phyloP scores from a whole-genome alignment of 2,888 invertebrate species.

The Eurytoma californica region DNA sequence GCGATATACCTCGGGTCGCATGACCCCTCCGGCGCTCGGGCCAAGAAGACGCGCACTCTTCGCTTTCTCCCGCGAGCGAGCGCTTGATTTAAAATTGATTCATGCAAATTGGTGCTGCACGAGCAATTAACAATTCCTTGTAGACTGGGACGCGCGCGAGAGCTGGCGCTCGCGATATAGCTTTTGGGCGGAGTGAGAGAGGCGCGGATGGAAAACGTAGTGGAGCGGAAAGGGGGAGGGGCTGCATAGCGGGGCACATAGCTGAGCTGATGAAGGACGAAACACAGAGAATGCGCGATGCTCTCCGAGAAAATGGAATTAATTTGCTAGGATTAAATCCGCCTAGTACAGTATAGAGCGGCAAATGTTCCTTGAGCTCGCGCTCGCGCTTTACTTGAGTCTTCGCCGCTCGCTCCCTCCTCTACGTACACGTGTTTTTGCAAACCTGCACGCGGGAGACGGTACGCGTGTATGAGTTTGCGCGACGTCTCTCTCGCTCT shows the following conservation, averaged over 20 bases:
- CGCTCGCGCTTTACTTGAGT: constrained; percentile 60
- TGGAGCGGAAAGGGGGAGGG: constrained; percentile 36
- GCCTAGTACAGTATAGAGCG: constrained; percentile 66
- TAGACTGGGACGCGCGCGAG: constrained; percentile 64
- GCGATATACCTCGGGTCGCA: background rate
- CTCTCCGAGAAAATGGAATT: constrained; percentile 71
- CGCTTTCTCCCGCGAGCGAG: constrained; percentile 25
- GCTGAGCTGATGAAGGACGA: constrained; percentile 74
- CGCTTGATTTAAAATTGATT: constrained; percentile 74
- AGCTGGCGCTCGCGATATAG: constrained; percentile 61
- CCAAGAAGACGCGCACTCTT: constrained; percentile 33
- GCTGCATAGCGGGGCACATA: constrained; percentile 59
- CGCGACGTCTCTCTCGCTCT: background rate
- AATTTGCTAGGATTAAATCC: constrained; percentile 74
- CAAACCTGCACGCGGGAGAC: background rate
- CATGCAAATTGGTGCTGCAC: constrained; percentile 74
- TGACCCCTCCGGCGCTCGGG: background rate
- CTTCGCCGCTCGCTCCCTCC: background rate
- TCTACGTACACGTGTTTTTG: background rate
- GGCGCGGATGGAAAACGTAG: constrained; percentile 32
- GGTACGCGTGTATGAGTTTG: background rate
- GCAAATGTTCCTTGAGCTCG: constrained; percentile 68
- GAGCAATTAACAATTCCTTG: constrained; percentile 75
- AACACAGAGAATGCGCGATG: constrained; percentile 74
- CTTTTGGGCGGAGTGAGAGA: constrained; percentile 56